Base-by-base conservation (phyloP, 2,888 invertebrate species). In the Euclidia mi region DNA sequence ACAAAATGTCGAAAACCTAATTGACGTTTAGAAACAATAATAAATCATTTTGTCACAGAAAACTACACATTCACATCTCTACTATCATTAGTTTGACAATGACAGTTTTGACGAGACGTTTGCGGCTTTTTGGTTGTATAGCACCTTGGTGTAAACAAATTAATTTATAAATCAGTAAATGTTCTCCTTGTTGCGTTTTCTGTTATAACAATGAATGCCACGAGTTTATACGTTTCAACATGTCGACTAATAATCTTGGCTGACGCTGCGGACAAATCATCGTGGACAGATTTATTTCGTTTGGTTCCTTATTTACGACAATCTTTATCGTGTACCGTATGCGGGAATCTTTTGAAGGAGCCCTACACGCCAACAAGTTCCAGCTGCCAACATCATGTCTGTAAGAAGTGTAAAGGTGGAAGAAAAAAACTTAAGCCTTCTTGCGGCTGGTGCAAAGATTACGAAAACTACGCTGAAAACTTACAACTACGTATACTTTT, bases 321-420 rank as follows among this genome's bases (percentile, higher is more conserved):
- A 87, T 97, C 98, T 65, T 95, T 99, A 77, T 97, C 98, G 72
- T 99, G 99, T 92, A 97, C 97, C 52, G 98, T 98, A 50, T 99
- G 99, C 89, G 97, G 97, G 61, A 96, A 97, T 84, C 95, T 98
- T 69, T 90, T 98, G 52, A 96, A 96, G 71, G 97, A 97, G 82
- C 98, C 98, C 3, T 96, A 96, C 82, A 96, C 97, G 29, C 98
- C 98, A 11, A 95, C 95, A 14, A 96, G 96, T 75, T 96, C 96
- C 2, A 96, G 96, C 65, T 98, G 98, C 90, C 97, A 97, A 87
- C 98, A 99, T 90, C 97, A 98, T 91, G 97, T 98, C 32, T 98
- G 98, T 88, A 96, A 96, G 74, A 95, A 95, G 47, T 98, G 98
- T 85, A 95, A 97, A 81, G 98, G 98, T 41, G 98, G 98, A 2